Evolutionary conservation across 2,888 invertebrate genomes (phyloP), one percentile per base, ranked within the genome.

Genomic region (Micoletzkya japonica): DNA sequence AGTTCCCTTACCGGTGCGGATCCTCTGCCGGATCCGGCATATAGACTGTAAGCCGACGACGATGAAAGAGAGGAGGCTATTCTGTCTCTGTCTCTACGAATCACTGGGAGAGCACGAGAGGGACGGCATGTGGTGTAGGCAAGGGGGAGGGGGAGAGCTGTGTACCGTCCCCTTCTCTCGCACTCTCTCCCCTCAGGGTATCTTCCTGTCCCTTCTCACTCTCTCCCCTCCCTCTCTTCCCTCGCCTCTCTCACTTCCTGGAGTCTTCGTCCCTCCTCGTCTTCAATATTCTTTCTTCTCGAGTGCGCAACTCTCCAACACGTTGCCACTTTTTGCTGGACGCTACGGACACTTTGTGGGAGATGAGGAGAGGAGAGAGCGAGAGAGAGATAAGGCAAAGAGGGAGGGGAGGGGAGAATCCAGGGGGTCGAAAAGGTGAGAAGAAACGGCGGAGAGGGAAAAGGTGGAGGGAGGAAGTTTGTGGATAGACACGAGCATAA

Each of bases 161-260:
- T 52, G 63, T 52, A 63, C 63, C 52, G 26, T 63, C 32, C 49
- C 49, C 39, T 34, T 63, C 61, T 61, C 61, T 10, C 61, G 2
- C 17, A 24, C 17, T 63, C 49, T 14, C 49, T 20, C 14, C 20
- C 4, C 49, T n/a, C 28, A 4, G 7, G 17, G n/a, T 20, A 4
- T 34, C 44, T 20, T 28, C 39, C 20, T 20, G 32, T 39, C 61
- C n/a, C 30, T 7, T 37, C 24, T 50, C 50, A 6, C 34, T 24
- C 52, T 28, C 50, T 63, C 52, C 63, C 32, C n/a, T 49, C 30
- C 44, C 49, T 24, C 28, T 7, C n/a, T n/a, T 24, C 20, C 39
- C 59, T 14, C 63, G 10, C 44, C n/a, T 63, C 34, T 32, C 49
- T 32, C 44, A 63, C 63, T 63, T 63, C 63, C 63, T 63, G 63